These are phyloP conservation scores for Hippoglossus hippoglossus DNA, from an alignment of 2,797 vertebrate genomes.

Conservation along the genomic window DNA sequence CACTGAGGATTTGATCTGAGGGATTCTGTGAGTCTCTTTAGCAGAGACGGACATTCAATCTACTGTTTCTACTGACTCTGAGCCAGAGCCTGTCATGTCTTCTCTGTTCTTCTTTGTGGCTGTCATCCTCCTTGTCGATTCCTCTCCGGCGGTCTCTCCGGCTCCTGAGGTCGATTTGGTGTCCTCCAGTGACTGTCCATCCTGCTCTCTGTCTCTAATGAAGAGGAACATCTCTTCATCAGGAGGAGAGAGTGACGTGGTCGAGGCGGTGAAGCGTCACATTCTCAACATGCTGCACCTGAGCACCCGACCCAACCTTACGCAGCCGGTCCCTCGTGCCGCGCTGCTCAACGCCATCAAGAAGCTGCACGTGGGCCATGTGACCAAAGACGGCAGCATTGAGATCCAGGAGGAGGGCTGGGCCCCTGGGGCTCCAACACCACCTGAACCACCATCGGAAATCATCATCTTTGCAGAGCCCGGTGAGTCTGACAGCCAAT, in stretches of 20 bases:
- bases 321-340: slow-evolving; percentile 91
- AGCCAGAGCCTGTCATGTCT: slow-evolving; percentile 55
- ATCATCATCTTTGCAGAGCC: slow-evolving; percentile 95
- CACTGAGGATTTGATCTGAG: no score
- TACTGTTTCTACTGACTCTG: not conserved
- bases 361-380: slow-evolving; percentile 93
- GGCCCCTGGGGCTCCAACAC: slow-evolving; percentile 77
- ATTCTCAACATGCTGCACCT: slow-evolving; percentile 97
- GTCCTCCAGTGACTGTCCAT: slow-evolving; percentile 82
- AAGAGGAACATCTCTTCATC: slow-evolving; percentile 80
- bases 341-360: slow-evolving; percentile 94
- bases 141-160: slow-evolving; percentile 83
- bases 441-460: slow-evolving; percentile 91
- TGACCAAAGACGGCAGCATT: slow-evolving; percentile 91
- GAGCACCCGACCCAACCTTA: slow-evolving; percentile 93
- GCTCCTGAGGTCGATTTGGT: slow-evolving; percentile 19
- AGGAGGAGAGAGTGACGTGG: slow-evolving; percentile 88
- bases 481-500: slow-evolving; percentile 84
- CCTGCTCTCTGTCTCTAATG: slow-evolving; percentile 88
- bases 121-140: slow-evolving; percentile 79
- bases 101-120: slow-evolving; percentile 85
- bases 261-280: slow-evolving; percentile 96
- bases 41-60: no score
- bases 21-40: no score
- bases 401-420: slow-evolving; percentile 91